Base-by-base conservation (phyloP, 2,888 invertebrate species). In the Diploptera punctata region DNA sequence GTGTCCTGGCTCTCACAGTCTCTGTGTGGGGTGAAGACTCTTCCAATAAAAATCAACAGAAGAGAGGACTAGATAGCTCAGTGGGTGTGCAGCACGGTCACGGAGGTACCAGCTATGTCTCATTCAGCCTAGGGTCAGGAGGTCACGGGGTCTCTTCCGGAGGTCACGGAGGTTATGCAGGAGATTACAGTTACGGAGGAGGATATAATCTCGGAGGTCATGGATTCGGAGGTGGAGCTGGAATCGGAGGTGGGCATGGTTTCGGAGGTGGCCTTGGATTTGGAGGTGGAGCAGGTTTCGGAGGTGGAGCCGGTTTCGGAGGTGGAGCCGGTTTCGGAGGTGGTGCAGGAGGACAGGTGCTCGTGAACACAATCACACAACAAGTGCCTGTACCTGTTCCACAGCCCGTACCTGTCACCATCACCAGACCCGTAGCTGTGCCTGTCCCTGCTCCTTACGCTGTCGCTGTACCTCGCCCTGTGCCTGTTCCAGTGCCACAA, bases 251-350 rank as follows among this genome's bases (percentile, higher is more conserved):
- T n/a, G n/a, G n/a, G n/a, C n/a, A n/a, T n/a, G n/a, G 13, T 13
- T 38, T 38, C 5, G 38, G 81, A 16, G 81, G 83, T 79, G 86
- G 87, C 72, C 87, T 81, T 0, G 87, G 87, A 1, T 87, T 9
- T 38, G 38, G 38, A 38, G 38, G 87, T 21, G 87, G 86, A 76
- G 86, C 81, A 0, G 84, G 84, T 74, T 83, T 83, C 33, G 80
- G 77, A 38, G 84, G 84, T 67, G 91, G 87, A 21, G 89, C 88
- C 62, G 95, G 96, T 84, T 95, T 95, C 13, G 93, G 93, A 74
- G 93, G 94, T 81, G 94, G 82, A 2, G 93, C 93, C 1, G 94
- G 94, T 81, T 93, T 91, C 13, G 38, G 38, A 38, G 38, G 38
- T 9, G 38, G 7, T 13, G 38, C 13, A 9, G 38, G 38, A 38